Percentiles rank a stretch among this genome's conserved stretches.
Evolutionary conservation across 2,888 invertebrate species (phyloP).

Genomic region (Phengaris alcon): DNA sequence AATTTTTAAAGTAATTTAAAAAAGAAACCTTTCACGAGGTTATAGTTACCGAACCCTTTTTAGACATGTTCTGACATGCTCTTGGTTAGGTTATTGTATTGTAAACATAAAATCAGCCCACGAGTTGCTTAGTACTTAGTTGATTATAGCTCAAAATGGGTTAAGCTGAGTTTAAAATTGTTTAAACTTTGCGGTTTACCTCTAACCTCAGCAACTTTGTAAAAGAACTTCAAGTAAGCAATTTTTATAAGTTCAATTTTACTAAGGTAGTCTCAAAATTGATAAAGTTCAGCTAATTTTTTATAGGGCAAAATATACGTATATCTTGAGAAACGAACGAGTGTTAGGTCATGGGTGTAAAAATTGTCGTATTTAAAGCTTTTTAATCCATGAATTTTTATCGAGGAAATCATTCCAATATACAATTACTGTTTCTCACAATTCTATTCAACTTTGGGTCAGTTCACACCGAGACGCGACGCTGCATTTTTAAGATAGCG

Average conservation of each 20-base stretch:
- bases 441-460: no score
- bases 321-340: not conserved
- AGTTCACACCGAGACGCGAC: no score
- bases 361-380: no score
- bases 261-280: not conserved
- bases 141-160: constrained; percentile 14
- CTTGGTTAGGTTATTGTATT: not conserved
- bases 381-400: no score
- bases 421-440: no score
- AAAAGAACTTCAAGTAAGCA: not conserved
- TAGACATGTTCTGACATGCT: no score
- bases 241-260: constrained; percentile 20
- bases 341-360: no score
- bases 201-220: constrained; percentile 9
- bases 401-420: no score
- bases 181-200: constrained; percentile 19
- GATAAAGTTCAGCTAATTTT: not conserved
- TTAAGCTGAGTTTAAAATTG: constrained; percentile 8
- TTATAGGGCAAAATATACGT: not conserved
- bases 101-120: constrained; percentile 7
- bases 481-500: no score
- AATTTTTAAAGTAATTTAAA: no score
- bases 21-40: no score
- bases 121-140: not conserved
- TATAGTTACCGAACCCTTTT: no score